These are phyloP conservation scores for Cheilosia pagana DNA, from an alignment of 2,888 invertebrate genomes.

Conservation along the genomic window DNA sequence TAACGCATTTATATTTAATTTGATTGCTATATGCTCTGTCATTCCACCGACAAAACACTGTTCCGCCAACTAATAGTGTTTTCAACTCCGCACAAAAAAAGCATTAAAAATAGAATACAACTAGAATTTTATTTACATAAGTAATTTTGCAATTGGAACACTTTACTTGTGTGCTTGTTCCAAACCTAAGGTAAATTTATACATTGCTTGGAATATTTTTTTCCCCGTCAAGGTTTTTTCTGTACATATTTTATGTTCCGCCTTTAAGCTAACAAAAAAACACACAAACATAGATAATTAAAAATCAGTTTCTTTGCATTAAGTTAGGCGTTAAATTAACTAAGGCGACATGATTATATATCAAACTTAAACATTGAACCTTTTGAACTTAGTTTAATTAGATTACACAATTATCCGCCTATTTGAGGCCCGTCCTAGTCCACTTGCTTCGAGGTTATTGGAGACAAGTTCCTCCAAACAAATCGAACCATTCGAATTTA, in stretches of 20 bases:
- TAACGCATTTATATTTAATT: conserved; percentile 41
- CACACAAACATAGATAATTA: background rate
- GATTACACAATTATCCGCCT: conserved; percentile 59
- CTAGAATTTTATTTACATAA: conserved; percentile 60
- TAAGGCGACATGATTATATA: conserved; percentile 26
- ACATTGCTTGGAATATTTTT: conserved; percentile 31
- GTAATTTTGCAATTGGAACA: conserved; percentile 64
- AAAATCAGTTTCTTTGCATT: background rate
- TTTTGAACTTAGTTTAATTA: conserved; percentile 45
- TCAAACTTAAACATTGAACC: conserved; percentile 29
- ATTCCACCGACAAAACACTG: conserved; percentile 6
- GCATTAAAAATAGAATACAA: conserved; percentile 27
- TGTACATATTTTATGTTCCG: conserved; percentile 49
- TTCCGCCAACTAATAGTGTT: background rate
- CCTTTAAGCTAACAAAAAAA: background rate
- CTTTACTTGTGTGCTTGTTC: conserved; percentile 17
- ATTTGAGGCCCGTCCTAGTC: conserved; percentile 34
- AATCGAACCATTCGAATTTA: conserved; percentile 31
- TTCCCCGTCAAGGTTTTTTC: conserved; percentile 42
- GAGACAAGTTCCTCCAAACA: conserved; percentile 9
- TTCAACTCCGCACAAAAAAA: conserved; percentile 26
- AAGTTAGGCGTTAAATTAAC: conserved; percentile 8
- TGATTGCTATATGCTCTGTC: conserved; percentile 16
- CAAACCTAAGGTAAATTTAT: background rate
- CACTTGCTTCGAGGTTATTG: conserved; percentile 33